A percentile compares a stretch with the other conserved stretches of the same genome.
Conservation (phyloP, 1,140 invertebrate genomes). For the Yoshiicerus persimilis region DNA sequence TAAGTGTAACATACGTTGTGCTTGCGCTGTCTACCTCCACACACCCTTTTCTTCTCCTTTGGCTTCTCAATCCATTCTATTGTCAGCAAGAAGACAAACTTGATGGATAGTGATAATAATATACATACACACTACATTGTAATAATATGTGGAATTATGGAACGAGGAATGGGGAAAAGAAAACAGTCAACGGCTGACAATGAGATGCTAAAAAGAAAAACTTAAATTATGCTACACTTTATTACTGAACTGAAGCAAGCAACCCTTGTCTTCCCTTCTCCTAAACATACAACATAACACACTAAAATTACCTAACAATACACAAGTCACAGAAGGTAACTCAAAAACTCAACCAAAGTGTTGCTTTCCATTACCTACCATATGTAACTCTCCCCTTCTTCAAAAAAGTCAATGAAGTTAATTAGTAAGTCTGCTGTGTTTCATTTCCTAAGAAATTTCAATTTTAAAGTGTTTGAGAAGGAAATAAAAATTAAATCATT, state of each 20-base stretch:
- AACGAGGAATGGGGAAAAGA: background rate
- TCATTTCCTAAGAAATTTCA: conserved; percentile 7
- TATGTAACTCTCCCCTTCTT: background rate
- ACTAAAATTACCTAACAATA: background rate
- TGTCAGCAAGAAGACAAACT: background rate
- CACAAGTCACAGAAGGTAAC: background rate
- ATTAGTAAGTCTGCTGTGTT: conserved; percentile 6
- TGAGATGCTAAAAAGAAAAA: background rate
- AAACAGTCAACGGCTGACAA: background rate
- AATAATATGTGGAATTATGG: background rate
- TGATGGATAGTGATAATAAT: background rate
- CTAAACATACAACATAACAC: background rate
- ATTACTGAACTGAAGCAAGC: background rate
- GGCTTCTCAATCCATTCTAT: background rate
- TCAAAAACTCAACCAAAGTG: background rate
- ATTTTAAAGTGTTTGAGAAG: conserved; percentile 10
- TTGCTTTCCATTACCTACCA: background rate
- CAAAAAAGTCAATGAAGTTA: conserved; percentile 15
- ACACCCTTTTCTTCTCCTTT: background rate
- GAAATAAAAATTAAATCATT: conserved; percentile 22
- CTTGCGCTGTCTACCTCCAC: background rate
- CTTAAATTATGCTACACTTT: background rate
- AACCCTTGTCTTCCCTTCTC: background rate
- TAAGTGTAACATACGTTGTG: background rate
- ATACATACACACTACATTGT: background rate